A percentile compares a stretch with the other conserved stretches of the same genome.
Conservation (phyloP, 2,113 vertebrate genomes). For the Epinephelus lanceolatus region DNA sequence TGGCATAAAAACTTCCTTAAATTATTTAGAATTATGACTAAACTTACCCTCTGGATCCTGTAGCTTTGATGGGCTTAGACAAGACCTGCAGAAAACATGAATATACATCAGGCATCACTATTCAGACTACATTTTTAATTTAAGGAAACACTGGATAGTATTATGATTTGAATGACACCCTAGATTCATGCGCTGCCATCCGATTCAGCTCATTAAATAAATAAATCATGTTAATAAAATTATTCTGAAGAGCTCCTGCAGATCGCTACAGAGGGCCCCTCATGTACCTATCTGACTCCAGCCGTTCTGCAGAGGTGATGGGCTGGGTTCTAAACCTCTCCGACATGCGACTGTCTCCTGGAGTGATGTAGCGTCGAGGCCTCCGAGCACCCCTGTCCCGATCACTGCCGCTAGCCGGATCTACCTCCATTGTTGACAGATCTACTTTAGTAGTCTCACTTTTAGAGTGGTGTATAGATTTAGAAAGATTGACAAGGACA, state of each 20-base stretch:
- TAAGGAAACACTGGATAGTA: background rate
- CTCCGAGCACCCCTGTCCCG: slow-evolving; percentile 88
- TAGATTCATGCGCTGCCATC: background rate
- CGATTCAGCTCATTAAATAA: background rate
- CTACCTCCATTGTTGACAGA: slow-evolving; percentile 77
- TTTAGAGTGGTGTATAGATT: slow-evolving; percentile 60
- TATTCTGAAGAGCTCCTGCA: background rate
- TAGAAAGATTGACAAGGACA: slow-evolving; percentile 60
- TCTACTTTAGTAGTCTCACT: slow-evolving; percentile 86
- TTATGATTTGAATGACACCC: background rate
- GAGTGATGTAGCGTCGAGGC: slow-evolving; percentile 94
- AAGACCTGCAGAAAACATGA: slow-evolving; percentile 83
- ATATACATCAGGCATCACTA: slow-evolving; percentile 35
- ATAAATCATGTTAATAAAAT: background rate
- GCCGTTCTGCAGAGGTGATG: slow-evolving; percentile 96
- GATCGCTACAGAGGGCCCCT: background rate
- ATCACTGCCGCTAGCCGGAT: slow-evolving; percentile 83
- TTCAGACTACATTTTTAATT: background rate
- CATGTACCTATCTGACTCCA: slow-evolving; percentile 95
- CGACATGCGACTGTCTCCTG: slow-evolving; percentile 95
- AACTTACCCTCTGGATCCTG: slow-evolving; percentile 87
- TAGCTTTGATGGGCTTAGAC: slow-evolving; percentile 85
- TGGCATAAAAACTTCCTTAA: background rate
- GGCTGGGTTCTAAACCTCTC: slow-evolving; percentile 98
- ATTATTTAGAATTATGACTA: background rate